Evolutionary conservation across 2,888 invertebrate species (phyloP).

Genomic region (Cephus sareptanus): DNA sequence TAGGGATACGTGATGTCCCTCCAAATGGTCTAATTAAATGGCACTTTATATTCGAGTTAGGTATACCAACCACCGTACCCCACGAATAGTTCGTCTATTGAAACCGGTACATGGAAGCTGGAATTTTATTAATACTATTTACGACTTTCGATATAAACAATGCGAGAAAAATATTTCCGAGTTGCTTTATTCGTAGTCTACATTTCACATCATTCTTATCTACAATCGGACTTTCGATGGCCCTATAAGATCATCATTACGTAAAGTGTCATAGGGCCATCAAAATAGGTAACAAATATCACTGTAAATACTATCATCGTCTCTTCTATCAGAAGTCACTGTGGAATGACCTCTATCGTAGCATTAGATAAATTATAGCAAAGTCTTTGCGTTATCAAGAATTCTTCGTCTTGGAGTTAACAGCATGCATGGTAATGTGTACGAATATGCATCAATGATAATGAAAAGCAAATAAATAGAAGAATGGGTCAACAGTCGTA

Average conservation of each 20-base stretch:
- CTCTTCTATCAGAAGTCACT: not conserved
- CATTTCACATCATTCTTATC: not conserved
- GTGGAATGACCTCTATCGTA: not conserved
- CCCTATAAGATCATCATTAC: no score
- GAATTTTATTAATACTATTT: not conserved
- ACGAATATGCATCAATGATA: not conserved
- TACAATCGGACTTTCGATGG: not conserved
- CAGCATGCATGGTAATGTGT: not conserved
- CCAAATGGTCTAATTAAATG: constrained; percentile 34
- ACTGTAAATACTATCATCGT: not conserved
- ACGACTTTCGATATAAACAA: not conserved
- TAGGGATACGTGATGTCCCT: constrained; percentile 38
- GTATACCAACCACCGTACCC: constrained; percentile 17
- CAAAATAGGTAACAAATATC: not conserved
- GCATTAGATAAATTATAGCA: not conserved
- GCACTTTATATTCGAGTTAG: constrained; percentile 25
- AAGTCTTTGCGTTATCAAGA: not conserved
- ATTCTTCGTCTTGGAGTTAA: not conserved
- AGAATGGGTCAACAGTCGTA: not conserved
- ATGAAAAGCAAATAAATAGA: not conserved
- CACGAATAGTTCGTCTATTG: constrained; percentile 20
- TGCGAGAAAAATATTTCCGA: not conserved
- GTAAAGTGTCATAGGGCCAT: not conserved
- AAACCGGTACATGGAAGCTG: not conserved
- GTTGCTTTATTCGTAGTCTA: not conserved